These are phyloP conservation scores for Helicolenus hilgendorfi DNA, from an alignment of 2,797 vertebrate genomes.

Conservation along the genomic window DNA sequence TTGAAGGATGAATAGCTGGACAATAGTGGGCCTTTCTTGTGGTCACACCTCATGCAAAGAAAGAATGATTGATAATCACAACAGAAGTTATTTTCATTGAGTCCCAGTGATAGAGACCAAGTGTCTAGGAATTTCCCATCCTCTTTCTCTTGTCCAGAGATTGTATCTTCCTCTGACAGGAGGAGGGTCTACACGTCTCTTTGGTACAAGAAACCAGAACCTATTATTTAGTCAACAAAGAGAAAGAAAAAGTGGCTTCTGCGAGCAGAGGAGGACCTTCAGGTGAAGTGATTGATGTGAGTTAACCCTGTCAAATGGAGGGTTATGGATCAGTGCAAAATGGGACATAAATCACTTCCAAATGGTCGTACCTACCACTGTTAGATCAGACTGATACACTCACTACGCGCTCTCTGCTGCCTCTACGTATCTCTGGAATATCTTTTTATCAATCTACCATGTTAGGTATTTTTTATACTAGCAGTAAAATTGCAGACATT, in stretches of 20 bases:
- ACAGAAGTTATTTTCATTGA: slow-evolving; percentile 19
- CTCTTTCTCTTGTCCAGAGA: slow-evolving; percentile 48
- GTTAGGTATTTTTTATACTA: not conserved
- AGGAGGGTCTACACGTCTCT: slow-evolving; percentile 41
- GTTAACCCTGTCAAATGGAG: slow-evolving; percentile 69
- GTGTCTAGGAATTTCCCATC: slow-evolving; percentile 19
- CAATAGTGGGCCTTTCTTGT: slow-evolving; percentile 15
- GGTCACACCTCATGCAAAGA: slow-evolving; percentile 7
- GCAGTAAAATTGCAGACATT: not conserved
- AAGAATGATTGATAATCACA: slow-evolving; percentile 31
- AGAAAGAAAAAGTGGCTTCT: slow-evolving; percentile 44
- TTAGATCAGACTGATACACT: slow-evolving; percentile 44
- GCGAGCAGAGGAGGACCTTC: slow-evolving; percentile 47
- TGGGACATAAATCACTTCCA: slow-evolving; percentile 72
- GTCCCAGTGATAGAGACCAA: not conserved
- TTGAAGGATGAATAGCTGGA: slow-evolving; percentile 42
- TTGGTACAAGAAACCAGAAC: slow-evolving; percentile 56
- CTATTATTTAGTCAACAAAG: slow-evolving; percentile 54
- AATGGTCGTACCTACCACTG: slow-evolving; percentile 59
- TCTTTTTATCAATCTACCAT: not conserved
- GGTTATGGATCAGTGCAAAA: slow-evolving; percentile 76
- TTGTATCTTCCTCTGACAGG: slow-evolving; percentile 54
- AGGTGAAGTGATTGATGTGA: slow-evolving; percentile 72
- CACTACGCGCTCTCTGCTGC: not conserved
- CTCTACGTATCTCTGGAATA: not conserved